Evolutionary conservation across 2,113 vertebrate genomes (phyloP).

Genomic region (Balaenoptera acutorostrata): DNA sequence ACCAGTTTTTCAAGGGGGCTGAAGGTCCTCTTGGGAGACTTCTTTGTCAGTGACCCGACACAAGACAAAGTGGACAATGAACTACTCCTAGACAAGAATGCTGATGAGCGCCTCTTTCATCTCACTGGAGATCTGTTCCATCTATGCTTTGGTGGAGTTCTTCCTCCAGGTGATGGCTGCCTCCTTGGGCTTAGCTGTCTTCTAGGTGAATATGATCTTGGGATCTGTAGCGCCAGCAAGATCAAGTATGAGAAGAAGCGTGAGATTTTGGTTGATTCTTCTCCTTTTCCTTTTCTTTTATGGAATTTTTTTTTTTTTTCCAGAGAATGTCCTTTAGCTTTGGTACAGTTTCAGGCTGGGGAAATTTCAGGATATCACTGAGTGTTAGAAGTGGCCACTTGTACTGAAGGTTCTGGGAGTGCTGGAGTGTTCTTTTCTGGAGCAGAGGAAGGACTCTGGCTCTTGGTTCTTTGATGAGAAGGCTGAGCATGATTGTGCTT

Average conservation of each 20-base stretch:
- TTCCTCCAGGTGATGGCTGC: constrained; percentile 83
- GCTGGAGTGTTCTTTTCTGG: constrained; percentile 79
- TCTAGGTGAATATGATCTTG: constrained; percentile 89
- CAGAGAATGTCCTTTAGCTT: constrained; percentile 85
- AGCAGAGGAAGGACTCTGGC: constrained; percentile 80
- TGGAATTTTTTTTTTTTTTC: constrained; percentile 80
- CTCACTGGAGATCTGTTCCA: constrained; percentile 89
- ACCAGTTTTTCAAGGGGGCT: constrained; percentile 81
- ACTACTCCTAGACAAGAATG: constrained; percentile 90
- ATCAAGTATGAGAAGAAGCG: constrained; percentile 79
- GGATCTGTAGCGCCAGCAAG: constrained; percentile 86
- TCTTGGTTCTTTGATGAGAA: constrained; percentile 86
- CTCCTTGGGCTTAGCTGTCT: constrained; percentile 90
- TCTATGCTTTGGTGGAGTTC: constrained; percentile 89
- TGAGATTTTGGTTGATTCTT: constrained; percentile 82
- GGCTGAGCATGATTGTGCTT: constrained; percentile 90
- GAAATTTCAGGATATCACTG: constrained; percentile 85
- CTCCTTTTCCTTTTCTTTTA: constrained; percentile 85
- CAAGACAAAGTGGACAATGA: constrained; percentile 85
- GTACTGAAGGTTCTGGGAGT: constrained; percentile 84
- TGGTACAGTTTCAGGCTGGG: constrained; percentile 83
- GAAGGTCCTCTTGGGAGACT: constrained; percentile 83
- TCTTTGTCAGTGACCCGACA: constrained; percentile 87
- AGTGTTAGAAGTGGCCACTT: constrained; percentile 85
- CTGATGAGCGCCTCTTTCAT: constrained; percentile 89